Evolutionary conservation across 1,140 invertebrate genomes (phyloP).

Genomic region (Zaprionus inermis): DNA sequence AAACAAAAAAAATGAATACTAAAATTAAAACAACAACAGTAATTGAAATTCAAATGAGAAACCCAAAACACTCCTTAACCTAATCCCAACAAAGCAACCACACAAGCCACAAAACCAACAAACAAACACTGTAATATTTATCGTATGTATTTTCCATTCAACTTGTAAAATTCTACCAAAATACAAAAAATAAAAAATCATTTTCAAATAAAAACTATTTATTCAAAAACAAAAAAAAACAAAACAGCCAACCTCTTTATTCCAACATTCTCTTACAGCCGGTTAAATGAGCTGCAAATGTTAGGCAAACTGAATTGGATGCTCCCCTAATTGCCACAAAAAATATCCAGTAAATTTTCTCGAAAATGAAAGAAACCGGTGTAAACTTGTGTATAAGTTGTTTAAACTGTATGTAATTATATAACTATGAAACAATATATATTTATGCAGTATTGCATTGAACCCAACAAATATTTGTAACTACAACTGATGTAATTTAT

Average conservation of each 20-base stretch:
- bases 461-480: constrained; percentile 43
- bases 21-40: constrained; percentile 37
- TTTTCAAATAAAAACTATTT: constrained; percentile 83
- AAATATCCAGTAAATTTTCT: neutral
- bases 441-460: constrained; percentile 73
- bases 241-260: constrained; percentile 45
- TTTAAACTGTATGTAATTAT: constrained; percentile 75
- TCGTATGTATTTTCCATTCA: constrained; percentile 79
- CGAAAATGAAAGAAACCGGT: constrained; percentile 29
- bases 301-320: constrained; percentile 33
- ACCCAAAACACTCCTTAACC: constrained; percentile 39
- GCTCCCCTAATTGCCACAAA: constrained; percentile 17
- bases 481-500: constrained; percentile 45
- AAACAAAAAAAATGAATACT: constrained; percentile 17
- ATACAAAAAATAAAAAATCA: constrained; percentile 63
- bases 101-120: constrained; percentile 31
- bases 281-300: constrained; percentile 30
- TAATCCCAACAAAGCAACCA: constrained; percentile 24
- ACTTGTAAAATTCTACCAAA: constrained; percentile 82
- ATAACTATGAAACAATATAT: constrained; percentile 53
- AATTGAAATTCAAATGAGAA: constrained; percentile 43
- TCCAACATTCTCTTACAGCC: constrained; percentile 59
- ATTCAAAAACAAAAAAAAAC: constrained; percentile 78
- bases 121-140: constrained; percentile 78
- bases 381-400: constrained; percentile 48